Evolutionary conservation across 2,113 vertebrate genomes (phyloP), one percentile per base, ranked within the genome.

Genomic region (Solea senegalensis): DNA sequence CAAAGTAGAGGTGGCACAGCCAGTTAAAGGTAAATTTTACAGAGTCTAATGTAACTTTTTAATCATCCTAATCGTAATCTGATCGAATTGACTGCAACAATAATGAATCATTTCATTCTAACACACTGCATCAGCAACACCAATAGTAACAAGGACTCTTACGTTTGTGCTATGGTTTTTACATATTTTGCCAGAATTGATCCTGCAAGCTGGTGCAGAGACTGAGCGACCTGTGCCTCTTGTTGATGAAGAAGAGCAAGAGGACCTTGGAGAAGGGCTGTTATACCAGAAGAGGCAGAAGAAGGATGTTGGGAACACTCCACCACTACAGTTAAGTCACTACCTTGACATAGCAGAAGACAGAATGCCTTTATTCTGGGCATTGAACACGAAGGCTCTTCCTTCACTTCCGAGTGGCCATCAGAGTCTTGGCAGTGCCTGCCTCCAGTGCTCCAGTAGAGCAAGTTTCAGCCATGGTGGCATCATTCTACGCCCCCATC

Each of bases 401-500:
- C 10, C 45, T 48, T 8, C 9, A 10, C 9, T 44, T 44, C 43
- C 21, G 21, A 21, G 21, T 21, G 21, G 21, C 21, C 21, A 21
- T 21, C 43, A 44, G 43, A n/a, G n/a, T n/a, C n/a, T n/a, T n/a
- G n/a, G n/a, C n/a, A n/a, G n/a, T n/a, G n/a, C n/a, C n/a, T n/a
- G n/a, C n/a, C n/a, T 43, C 9, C 45, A 9, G 8, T 34, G 43
- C 44, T 68, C 52, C 53, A 54, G 65, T n/a, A n/a, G n/a, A n/a
- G n/a, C n/a, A 9, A 39, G 40, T 58, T 58, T 58, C 40, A 44
- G 40, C 12, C 27, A 28, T 27, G 50, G 63, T 65, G 63, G 63
- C 39, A 44, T 53, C 63, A 65, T 65, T 10, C 50, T 53, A 11
- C 9, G 34, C 5, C 53, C 41, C 11, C 53, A 68, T 69, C n/a